Evolutionary conservation across 2,113 vertebrate species (phyloP), one percentile per base, ranked within the genome.

Genomic region (Corapipo altera): DNA sequence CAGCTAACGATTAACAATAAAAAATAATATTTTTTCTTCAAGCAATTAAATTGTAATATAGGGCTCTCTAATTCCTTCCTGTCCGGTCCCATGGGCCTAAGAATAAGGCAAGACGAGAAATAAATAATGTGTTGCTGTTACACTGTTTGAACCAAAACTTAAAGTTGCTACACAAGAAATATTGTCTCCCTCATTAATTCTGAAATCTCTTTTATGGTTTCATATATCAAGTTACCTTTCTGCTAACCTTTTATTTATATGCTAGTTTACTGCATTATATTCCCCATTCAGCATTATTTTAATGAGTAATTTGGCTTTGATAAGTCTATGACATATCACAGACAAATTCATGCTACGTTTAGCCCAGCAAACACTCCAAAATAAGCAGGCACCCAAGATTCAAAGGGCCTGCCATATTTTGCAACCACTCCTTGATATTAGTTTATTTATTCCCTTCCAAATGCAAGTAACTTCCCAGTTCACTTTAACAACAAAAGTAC

Each of bases 1-100:
- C 97, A 96, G 93, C 94, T 97, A 97, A 98, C 93, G 96, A 97
- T 72, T 97, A 96, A 98, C 96, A 97, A 98, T 98, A 97, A 98
- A 96, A 97, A 98, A 98, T 98, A 98, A 97, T 97, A 98, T 98
- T 98, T 98, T 98, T 97, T 95, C 98, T 98, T 97, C 95, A 94
- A 98, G 97, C 97, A 98, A 97, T 98, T 98, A 98, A 97, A 97
- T 96, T 97, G 97, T 97, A 98, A 98, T 98, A 97, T 95, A 96
- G 97, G 94, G 94, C 95, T 95, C 96, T 93, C 97, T 98, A 98
- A 98, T 97, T 97, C 98, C 97, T 98, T 98, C 98, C 98, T 98
- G 97, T 94, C 96, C 96, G 93, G 88, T 97, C 97, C 98, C 98
- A 69, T 0, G 89, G 93, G 97, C 91, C 93, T 97, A 94, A 96